Conservation (phyloP, 1,140 invertebrate genomes). For the Leptoteleia sp. region DNA sequence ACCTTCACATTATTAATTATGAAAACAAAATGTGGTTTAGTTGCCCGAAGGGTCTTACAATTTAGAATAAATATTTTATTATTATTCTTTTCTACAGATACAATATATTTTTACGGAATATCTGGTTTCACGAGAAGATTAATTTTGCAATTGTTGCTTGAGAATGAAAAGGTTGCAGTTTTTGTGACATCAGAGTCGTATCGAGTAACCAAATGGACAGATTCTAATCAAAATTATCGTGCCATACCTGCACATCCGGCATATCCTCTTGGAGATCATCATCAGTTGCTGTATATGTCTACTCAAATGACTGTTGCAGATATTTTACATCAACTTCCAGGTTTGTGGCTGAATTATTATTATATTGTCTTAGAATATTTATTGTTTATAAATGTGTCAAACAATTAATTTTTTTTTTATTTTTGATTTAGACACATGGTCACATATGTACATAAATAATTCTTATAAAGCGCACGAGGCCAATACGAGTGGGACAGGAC, state of each 20-base stretch:
- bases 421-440: slow-evolving; percentile 76
- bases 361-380: no score
- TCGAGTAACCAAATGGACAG: slow-evolving; percentile 71
- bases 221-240: slow-evolving; percentile 69
- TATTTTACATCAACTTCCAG: slow-evolving; percentile 82
- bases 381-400: no score
- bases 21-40: no score
- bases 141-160: slow-evolving; percentile 91
- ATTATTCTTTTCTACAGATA: slow-evolving; percentile 70
- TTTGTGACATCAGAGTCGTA: slow-evolving; percentile 83
- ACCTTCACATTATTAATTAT: no score
- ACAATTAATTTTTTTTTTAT: no score
- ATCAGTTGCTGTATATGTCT: slow-evolving; percentile 87
- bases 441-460: slow-evolving; percentile 74
- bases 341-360: no score
- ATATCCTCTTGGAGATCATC: slow-evolving; percentile 82
- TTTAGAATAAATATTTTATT: no score
- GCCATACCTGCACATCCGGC: slow-evolving; percentile 78
- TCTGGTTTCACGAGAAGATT: slow-evolving; percentile 93
- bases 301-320: slow-evolving; percentile 87
- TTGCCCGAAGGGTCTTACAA: no score
- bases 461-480: slow-evolving; percentile 74
- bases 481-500: slow-evolving; percentile 70
- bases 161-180: slow-evolving; percentile 91
- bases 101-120: slow-evolving; percentile 84